Conservation (phyloP, 2,113 vertebrate species). For the Brachionichthys hirsutus region DNA sequence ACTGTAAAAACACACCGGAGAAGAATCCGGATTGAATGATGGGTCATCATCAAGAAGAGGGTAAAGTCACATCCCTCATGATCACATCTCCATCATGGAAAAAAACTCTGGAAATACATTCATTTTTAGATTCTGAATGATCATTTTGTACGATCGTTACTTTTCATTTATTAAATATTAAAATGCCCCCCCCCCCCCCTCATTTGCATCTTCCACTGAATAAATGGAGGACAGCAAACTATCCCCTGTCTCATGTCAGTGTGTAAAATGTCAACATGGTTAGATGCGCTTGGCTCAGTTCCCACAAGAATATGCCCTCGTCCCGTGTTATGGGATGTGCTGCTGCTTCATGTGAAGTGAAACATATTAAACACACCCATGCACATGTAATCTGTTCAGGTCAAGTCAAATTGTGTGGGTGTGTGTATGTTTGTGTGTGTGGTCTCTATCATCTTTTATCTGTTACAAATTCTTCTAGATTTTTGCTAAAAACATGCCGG, state of each 20-base stretch:
- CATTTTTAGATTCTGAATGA: background rate
- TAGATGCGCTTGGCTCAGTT: constrained; percentile 59
- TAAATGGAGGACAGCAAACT: constrained; percentile 31
- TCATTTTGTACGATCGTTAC: background rate
- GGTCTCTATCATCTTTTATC: constrained; percentile 29
- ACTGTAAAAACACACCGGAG: constrained; percentile 46
- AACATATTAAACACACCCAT: constrained; percentile 64
- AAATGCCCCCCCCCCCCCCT: constrained; percentile 5
- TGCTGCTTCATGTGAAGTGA: constrained; percentile 47
- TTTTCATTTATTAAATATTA: constrained; percentile 28
- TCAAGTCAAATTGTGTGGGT: constrained; percentile 47
- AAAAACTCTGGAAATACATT: background rate
- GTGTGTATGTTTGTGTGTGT: constrained; percentile 23
- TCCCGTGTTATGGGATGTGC: constrained; percentile 48
- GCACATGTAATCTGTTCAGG: constrained; percentile 65
- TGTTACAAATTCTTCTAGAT: constrained; percentile 6
- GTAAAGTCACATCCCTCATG: background rate
- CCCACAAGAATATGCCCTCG: constrained; percentile 57
- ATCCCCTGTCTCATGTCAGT: constrained; percentile 42
- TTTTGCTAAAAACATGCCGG: constrained; percentile 1
- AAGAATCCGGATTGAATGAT: constrained; percentile 38
- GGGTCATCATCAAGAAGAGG: constrained; percentile 9
- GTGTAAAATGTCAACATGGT: constrained; percentile 68
- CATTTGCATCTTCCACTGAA: background rate
- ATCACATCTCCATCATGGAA: background rate